Evolutionary conservation across 2,797 vertebrate genomes (phyloP).

Genomic region (Coracias cyanogaster): DNA sequence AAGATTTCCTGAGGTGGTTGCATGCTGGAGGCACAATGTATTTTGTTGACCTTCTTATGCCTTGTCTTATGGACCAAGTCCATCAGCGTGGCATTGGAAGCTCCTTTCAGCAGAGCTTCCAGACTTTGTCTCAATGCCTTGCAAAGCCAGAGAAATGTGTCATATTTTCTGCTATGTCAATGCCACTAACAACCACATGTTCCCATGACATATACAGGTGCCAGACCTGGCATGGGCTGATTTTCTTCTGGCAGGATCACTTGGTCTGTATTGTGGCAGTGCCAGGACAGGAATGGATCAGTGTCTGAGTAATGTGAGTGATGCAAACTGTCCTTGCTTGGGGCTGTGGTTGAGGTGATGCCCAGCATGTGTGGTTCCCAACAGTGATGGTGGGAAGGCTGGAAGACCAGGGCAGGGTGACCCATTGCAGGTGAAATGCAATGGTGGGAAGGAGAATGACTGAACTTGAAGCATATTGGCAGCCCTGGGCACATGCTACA

Average conservation of each 20-base stretch:
- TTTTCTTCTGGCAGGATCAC: constrained; percentile 20
- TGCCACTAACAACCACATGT: neutral
- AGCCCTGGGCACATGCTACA: neutral
- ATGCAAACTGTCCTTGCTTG: neutral
- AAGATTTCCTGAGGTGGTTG: neutral
- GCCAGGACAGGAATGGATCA: neutral
- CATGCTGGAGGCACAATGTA: neutral
- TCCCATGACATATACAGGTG: neutral
- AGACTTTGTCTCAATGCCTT: neutral
- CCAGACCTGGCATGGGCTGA: neutral
- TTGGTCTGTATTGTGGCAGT: neutral
- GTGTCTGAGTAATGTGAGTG: neutral
- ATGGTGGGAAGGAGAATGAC: neutral
- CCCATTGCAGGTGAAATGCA: neutral
- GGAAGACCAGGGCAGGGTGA: neutral
- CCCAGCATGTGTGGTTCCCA: neutral
- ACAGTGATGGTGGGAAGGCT: neutral
- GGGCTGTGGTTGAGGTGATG: neutral
- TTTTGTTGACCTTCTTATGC: neutral
- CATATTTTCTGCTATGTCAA: neutral
- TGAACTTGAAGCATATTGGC: neutral
- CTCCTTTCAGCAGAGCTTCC: neutral
- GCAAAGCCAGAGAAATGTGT: neutral
- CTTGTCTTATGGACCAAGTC: neutral
- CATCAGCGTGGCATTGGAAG: neutral